Conservation (phyloP, 1,140 invertebrate genomes). For the Heliothis virescens region DNA sequence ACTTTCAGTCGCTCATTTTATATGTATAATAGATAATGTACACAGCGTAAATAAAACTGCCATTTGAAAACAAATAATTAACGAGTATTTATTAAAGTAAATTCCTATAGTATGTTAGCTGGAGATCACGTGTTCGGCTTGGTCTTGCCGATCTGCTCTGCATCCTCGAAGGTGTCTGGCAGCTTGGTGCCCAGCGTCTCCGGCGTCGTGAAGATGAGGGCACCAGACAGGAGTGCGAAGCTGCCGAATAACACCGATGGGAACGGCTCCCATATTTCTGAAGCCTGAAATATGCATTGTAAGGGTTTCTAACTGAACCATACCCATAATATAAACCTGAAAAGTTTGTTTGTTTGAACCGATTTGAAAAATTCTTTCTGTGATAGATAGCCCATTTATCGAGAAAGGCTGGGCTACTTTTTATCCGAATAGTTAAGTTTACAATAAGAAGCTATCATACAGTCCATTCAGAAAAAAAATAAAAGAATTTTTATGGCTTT, state of each 20-base stretch:
- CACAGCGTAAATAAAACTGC: not conserved
- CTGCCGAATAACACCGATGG: slow-evolving; percentile 89
- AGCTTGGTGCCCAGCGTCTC: slow-evolving; percentile 89
- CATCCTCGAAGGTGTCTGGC: slow-evolving; percentile 90
- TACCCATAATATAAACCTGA: not conserved
- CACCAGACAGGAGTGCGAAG: slow-evolving; percentile 87
- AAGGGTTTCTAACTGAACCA: not conserved
- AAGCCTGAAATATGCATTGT: slow-evolving; percentile 49
- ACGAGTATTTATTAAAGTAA: not conserved
- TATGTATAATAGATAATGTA: no score
- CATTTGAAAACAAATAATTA: not conserved
- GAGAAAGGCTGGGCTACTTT: no score
- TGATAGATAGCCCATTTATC: no score
- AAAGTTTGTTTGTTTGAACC: no score
- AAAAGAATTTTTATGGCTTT: no score
- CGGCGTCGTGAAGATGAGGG: slow-evolving; percentile 88
- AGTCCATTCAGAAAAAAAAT: no score
- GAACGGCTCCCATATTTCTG: slow-evolving; percentile 77
- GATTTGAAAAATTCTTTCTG: no score
- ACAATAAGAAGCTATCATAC: no score
- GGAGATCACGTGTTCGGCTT: slow-evolving; percentile 51
- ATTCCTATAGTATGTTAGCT: not conserved
- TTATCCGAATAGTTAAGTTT: no score
- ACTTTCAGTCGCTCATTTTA: no score
- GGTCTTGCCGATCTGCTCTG: slow-evolving; percentile 77